Evolutionary conservation across 2,113 vertebrate species (phyloP), one percentile per base, ranked within the genome.

Genomic region (Corapipo altera): DNA sequence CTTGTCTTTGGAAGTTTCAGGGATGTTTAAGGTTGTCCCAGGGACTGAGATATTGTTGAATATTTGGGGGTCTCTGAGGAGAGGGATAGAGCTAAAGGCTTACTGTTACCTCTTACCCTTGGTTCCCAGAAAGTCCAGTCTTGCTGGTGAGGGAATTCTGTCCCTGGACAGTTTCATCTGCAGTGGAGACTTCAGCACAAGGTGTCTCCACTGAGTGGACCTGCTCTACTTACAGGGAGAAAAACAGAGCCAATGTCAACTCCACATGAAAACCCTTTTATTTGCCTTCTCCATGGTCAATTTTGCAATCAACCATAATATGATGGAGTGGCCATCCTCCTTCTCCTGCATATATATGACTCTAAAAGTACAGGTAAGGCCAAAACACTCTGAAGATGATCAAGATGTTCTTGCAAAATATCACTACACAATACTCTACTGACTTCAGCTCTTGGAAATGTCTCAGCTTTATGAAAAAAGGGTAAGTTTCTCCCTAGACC

Each of bases 1-100:
- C 39, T 87, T 44, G 18, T 27, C 75, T 44, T 71, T 15, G 30
- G 51, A 78, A 85, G 14, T 6, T 37, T 66, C 57, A 9, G 0
- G 0, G 0, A 26, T 23, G 11, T 52, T 24, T 32, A 20, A 82
- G 44, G 35, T 28, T 41, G 17, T 41, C n/a, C 28, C 48, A 39
- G 24, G 12, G 18, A 41, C 1, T 11, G 19, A 65, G 59, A 65
- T 16, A 11, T 4, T 32, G 27, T 30, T 44, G 64, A 90, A 46
- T 41, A 21, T 14, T 2, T 30, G 49, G 12, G 19, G 27, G 2
- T 3, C 10, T 64, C 39, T 11, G 32, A 48, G 48, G 32, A 43
- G 11, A 22, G 11, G 41, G 48, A 17, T 1, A 9, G 11, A 77
- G n/a, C 9, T 72, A 62, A 57, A 83, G n/a, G 12, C 1, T 62